These are phyloP conservation scores for Tragelaphus strepsiceros DNA, from an alignment of 2,113 vertebrate genomes.

Conservation along the genomic window DNA sequence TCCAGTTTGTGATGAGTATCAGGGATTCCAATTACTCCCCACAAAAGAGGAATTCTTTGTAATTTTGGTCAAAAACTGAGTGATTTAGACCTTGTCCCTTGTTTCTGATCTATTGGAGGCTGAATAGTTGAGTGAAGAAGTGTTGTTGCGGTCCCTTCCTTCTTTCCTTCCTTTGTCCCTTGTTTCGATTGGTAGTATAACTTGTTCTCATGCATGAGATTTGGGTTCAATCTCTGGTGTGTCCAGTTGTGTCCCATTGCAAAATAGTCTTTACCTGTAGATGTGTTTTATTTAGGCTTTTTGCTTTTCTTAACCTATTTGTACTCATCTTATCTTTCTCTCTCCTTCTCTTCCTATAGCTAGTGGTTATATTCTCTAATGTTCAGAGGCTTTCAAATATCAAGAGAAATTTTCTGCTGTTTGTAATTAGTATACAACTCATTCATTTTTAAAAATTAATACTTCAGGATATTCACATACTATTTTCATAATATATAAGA, in stretches of 20 bases:
- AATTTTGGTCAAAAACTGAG: neutral
- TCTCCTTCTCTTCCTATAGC: neutral
- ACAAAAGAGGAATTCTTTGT: neutral
- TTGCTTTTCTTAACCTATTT: neutral
- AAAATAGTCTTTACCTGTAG: neutral
- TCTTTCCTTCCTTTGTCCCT: neutral
- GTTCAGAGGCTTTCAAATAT: neutral
- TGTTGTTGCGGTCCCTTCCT: neutral
- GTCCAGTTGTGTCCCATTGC: neutral
- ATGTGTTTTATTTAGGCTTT: neutral
- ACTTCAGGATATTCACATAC: neutral
- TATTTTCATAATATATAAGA: neutral
- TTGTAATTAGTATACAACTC: neutral
- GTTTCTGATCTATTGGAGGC: too few relatives aligned
- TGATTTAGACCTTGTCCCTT: neutral
- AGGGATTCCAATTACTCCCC: neutral
- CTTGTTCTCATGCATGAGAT: fast-evolving
- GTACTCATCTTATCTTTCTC: neutral
- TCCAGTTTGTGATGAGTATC: neutral
- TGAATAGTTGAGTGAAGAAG: neutral
- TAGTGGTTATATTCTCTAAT: neutral
- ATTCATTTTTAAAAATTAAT: neutral
- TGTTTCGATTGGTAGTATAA: neutral
- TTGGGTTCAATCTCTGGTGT: neutral
- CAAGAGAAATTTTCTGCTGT: neutral